Conservation (phyloP, 2,888 invertebrate genomes). For the Xylophagus ater region DNA sequence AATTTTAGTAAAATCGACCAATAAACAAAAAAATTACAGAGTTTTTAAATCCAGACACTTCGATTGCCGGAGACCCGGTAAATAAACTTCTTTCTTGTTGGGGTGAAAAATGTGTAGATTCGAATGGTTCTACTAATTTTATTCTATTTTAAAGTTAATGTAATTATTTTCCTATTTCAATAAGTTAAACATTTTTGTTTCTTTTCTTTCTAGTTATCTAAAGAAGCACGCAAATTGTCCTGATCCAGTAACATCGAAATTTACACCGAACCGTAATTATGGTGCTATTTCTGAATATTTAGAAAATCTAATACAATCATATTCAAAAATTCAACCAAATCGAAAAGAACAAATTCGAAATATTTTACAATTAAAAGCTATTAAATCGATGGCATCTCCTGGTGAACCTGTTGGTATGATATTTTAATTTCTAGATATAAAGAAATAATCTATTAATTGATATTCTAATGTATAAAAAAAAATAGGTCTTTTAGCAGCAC, state of each 20-base stretch:
- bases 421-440: background rate
- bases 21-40: too few species aligned
- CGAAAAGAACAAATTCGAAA: slow-evolving; percentile 47
- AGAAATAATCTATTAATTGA: too few species aligned
- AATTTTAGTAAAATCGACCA: too few species aligned
- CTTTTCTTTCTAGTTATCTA: slow-evolving; percentile 31
- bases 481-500: slow-evolving; percentile 86
- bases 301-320: slow-evolving; percentile 52
- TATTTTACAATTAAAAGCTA: slow-evolving; percentile 63
- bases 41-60: too few species aligned
- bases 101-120: too few species aligned
- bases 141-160: background rate
- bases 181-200: slow-evolving; percentile 1
- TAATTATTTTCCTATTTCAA: background rate
- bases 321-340: slow-evolving; percentile 41
- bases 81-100: too few species aligned
- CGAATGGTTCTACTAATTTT: background rate
- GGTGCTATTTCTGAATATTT: slow-evolving; percentile 78
- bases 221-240: slow-evolving; percentile 47
- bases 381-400: slow-evolving; percentile 68
- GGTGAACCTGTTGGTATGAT: slow-evolving; percentile 75
- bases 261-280: slow-evolving; percentile 63
- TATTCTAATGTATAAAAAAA: background rate
- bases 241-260: slow-evolving; percentile 60
- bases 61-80: too few species aligned